Percentiles rank a stretch among this genome's conserved stretches.
These are phyloP conservation scores for Lytechinus pictus DNA, from an alignment of 35 echinoderm and acorn worm genomes.

Conservation along the genomic window DNA sequence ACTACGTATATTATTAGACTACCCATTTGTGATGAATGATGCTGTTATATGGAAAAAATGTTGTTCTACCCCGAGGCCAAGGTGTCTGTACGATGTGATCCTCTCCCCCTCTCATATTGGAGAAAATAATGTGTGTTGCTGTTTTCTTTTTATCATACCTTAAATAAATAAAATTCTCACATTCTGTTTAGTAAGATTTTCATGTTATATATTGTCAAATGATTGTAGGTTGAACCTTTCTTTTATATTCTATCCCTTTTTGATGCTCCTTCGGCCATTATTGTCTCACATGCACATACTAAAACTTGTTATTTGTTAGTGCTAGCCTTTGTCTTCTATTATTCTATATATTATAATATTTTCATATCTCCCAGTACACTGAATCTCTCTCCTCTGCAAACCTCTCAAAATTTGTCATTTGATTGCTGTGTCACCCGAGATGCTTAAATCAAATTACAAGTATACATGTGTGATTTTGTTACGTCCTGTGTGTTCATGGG, in stretches of 20 bases:
- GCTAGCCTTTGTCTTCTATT: neutral
- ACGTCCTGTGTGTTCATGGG: neutral
- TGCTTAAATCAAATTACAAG: neutral
- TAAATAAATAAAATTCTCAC: no score
- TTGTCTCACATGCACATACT: conserved; percentile 1
- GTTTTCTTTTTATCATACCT: no score
- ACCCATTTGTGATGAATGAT: no score
- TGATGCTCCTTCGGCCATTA: neutral
- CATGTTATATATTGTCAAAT: no score
- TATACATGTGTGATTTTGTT: neutral
- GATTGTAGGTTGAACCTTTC: no score
- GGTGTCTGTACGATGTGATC: no score
- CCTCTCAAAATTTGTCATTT: conserved; percentile 4
- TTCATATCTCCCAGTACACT: neutral
- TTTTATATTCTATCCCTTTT: neutral
- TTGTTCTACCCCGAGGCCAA: no score
- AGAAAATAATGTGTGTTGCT: no score
- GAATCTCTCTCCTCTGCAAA: neutral
- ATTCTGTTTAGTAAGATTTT: no score
- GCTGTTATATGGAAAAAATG: no score
- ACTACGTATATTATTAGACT: no score
- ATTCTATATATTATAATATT: neutral
- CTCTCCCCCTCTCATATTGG: no score
- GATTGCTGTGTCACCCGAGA: neutral
- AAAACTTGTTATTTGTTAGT: neutral